Conservation (phyloP, 2,797 vertebrate genomes). For the Ciconia nigra region DNA sequence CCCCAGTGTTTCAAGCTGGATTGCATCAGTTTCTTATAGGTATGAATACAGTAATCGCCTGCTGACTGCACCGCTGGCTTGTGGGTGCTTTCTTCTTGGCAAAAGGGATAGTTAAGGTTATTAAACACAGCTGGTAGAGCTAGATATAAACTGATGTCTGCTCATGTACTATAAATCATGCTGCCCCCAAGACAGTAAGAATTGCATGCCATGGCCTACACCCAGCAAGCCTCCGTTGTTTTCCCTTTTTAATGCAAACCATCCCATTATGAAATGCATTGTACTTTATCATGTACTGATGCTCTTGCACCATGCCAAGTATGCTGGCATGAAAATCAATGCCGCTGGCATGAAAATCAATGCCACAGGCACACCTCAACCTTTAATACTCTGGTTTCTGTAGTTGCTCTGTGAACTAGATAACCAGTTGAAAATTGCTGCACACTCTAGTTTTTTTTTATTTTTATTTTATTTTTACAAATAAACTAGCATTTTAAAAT, state of each 20-base stretch:
- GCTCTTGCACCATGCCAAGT: not conserved
- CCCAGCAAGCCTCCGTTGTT: not conserved
- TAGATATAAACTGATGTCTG: not conserved
- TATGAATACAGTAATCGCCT: not conserved
- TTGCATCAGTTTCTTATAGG: not conserved
- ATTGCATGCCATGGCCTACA: not conserved
- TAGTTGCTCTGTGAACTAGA: not conserved
- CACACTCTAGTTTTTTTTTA: not conserved
- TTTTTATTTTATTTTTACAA: constrained; percentile 13
- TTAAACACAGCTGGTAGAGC: not conserved
- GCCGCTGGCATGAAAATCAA: not conserved
- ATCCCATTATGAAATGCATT: not conserved
- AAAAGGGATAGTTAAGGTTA: not conserved
- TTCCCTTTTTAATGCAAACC: not conserved
- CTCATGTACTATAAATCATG: not conserved
- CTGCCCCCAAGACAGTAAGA: not conserved
- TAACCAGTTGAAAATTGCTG: not conserved
- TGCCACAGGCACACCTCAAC: not conserved
- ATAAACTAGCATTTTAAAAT: not conserved
- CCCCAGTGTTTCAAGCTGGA: not conserved
- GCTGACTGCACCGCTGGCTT: not conserved
- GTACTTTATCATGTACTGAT: not conserved
- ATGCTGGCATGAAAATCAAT: not conserved
- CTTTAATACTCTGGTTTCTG: not conserved
- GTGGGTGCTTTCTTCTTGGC: not conserved